Evolutionary conservation across 1,140 invertebrate genomes (phyloP), one percentile per base, ranked within the genome.

Genomic region (Batillaria attramentaria): DNA sequence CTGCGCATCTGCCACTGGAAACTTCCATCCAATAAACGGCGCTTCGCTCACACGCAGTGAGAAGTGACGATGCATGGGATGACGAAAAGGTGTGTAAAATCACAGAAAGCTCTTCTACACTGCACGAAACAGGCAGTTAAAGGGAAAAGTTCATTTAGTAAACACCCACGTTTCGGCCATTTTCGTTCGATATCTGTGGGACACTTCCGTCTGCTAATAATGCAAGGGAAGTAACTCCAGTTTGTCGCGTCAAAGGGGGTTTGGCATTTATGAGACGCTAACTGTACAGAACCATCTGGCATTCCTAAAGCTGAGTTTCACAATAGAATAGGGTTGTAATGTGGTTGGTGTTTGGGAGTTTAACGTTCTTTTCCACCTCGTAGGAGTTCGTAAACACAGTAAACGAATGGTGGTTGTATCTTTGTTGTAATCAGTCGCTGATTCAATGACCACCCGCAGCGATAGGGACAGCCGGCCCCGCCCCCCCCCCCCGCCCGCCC

Each of bases 141-240:
- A 50, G 10, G 24, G 24, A 10, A 24, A 50, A 13, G 10, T 50
- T 50, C 46, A 50, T 50, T 24, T 24, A 24, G 24, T 50, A 50
- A 50, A 50, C 46, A 50, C 46, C 46, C 46, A 50, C 46, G 46
- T 13, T 8, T 24, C 10, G 46, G 10, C 46, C 10, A 13, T 50
- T 50, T 50, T 50, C 46, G 10, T 50, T 50, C 10, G 10, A 13
- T 8, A 50, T 8, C 46, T 50, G 10, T 50, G 46, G n/a, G n/a
- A 50, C 46, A 50, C 46, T 50, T 50, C 46, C 46, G 46, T 50
- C 46, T 50, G 46, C 46, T 50, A 50, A 50, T 50, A 50, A 50
- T 50, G 24, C 46, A 50, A 50, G 46, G 46, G 46, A 50, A 50
- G 46, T 24, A 50, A 50, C 46, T 50, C 46, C 10, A 13, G 10